These are phyloP conservation scores for Coptodon rendalli DNA, from an alignment of 2,113 vertebrate species.

Conservation along the genomic window DNA sequence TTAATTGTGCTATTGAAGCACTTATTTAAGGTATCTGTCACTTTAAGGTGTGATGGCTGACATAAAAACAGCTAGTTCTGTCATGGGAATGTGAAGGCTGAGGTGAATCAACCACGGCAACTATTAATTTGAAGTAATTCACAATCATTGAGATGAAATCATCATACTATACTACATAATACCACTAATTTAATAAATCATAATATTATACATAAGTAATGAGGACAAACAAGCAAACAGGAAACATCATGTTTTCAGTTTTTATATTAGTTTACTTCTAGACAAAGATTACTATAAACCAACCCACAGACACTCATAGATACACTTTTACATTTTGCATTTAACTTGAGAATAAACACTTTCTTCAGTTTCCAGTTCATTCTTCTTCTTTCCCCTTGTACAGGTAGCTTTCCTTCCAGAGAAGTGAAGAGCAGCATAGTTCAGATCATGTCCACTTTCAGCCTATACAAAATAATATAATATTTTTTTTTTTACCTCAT, in stretches of 20 bases:
- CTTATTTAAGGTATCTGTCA: too few relatives aligned
- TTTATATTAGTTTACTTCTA: neutral
- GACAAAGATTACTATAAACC: rapidly evolving
- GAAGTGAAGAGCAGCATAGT: neutral
- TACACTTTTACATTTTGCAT: neutral
- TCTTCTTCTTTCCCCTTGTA: neutral
- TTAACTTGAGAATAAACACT: neutral
- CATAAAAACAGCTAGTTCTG: neutral
- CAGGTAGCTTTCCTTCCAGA: neutral
- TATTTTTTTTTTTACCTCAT: rapidly evolving
- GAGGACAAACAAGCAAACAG: neutral
- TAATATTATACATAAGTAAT: neutral
- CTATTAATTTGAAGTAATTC: neutral
- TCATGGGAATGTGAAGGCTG: neutral
- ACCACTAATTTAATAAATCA: neutral
- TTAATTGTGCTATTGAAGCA: neutral
- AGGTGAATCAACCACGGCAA: neutral
- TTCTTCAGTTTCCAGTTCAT: neutral
- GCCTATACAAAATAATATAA: neutral
- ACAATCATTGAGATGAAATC: neutral
- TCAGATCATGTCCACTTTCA: neutral
- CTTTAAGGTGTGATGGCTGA: neutral
- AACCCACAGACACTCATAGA: neutral
- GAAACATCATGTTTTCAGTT: neutral
- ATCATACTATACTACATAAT: neutral